A percentile compares a stretch with the other conserved stretches of the same genome.
phyloP scores from a whole-genome alignment of 1,140 invertebrate genomes.

The Cydia pomonella region DNA sequence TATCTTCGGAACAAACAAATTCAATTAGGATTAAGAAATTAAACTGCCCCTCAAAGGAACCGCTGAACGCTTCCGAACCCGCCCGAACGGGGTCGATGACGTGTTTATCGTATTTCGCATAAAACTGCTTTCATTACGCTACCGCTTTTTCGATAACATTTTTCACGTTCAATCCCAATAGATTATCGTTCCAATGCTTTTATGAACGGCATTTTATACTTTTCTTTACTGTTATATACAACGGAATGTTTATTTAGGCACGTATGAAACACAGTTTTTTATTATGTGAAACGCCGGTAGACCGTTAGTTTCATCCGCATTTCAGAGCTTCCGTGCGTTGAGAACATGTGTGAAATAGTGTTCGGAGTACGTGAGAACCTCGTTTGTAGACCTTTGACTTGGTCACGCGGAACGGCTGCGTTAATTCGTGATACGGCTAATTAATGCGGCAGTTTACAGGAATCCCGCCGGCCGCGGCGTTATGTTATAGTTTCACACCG shows the following conservation, averaged over 20 bases:
- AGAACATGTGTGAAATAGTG: slow-evolving; percentile 36
- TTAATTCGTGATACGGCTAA: slow-evolving; percentile 40
- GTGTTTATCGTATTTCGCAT: slow-evolving; percentile 56
- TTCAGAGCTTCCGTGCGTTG: slow-evolving; percentile 37
- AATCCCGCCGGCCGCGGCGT: slow-evolving; percentile 30
- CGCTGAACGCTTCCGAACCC: slow-evolving; percentile 57
- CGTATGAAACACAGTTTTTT: slow-evolving; percentile 45
- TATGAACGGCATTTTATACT: slow-evolving; percentile 27
- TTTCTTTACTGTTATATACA: slow-evolving; percentile 15
- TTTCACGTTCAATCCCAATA: slow-evolving; percentile 30
- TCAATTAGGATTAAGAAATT: slow-evolving; percentile 79
- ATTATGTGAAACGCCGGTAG: slow-evolving; percentile 46
- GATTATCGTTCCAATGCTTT: slow-evolving; percentile 32
- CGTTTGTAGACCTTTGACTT: slow-evolving; percentile 44
- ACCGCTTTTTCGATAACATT: slow-evolving; percentile 40
- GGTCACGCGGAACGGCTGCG: slow-evolving; percentile 38
- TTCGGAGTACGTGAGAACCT: slow-evolving; percentile 40
- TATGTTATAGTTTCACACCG: slow-evolving; percentile 47
- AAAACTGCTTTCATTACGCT: slow-evolving; percentile 48
- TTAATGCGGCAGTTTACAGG: slow-evolving; percentile 47
- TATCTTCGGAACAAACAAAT: slow-evolving; percentile 75
- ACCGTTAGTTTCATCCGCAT: slow-evolving; percentile 36
- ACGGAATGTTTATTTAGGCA: slow-evolving; percentile 36
- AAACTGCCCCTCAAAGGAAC: slow-evolving; percentile 64
- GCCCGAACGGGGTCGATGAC: slow-evolving; percentile 59